Conservation (phyloP, 2,888 invertebrate species). For the Lepidochrysops patricia region DNA sequence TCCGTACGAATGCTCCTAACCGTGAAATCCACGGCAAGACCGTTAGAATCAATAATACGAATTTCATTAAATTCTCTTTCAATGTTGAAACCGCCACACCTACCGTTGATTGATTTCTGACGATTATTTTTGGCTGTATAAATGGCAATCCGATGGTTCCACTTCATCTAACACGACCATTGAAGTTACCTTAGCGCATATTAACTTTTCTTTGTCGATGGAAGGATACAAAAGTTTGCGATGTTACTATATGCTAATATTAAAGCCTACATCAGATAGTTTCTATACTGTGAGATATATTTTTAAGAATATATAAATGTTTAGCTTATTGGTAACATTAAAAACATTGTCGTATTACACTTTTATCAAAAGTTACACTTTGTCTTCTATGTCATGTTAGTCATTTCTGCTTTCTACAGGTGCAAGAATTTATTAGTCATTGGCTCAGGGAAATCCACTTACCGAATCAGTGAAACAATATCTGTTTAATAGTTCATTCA, state of each 20-base stretch:
- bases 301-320: too few relatives aligned
- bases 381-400: background rate
- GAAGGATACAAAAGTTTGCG: background rate
- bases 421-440: background rate
- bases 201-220: background rate
- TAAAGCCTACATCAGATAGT: too few relatives aligned
- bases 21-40: constrained; percentile 62
- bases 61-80: constrained; percentile 53
- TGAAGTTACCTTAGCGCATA: background rate
- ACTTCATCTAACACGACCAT: constrained; percentile 6
- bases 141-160: constrained; percentile 9
- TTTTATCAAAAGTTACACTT: too few relatives aligned
- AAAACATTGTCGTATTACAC: too few relatives aligned
- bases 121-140: constrained; percentile 11
- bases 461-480: background rate
- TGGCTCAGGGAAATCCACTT: background rate
- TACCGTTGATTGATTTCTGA: constrained; percentile 32
- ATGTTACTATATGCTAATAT: background rate
- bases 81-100: constrained; percentile 53
- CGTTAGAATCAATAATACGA: constrained; percentile 59
- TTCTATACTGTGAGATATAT: background rate
- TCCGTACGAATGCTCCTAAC: constrained; percentile 46
- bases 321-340: too few relatives aligned
- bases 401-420: background rate
- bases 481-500: background rate